phyloP scores from a whole-genome alignment of 2,888 invertebrate genomes.

The Latrodectus hesperus region DNA sequence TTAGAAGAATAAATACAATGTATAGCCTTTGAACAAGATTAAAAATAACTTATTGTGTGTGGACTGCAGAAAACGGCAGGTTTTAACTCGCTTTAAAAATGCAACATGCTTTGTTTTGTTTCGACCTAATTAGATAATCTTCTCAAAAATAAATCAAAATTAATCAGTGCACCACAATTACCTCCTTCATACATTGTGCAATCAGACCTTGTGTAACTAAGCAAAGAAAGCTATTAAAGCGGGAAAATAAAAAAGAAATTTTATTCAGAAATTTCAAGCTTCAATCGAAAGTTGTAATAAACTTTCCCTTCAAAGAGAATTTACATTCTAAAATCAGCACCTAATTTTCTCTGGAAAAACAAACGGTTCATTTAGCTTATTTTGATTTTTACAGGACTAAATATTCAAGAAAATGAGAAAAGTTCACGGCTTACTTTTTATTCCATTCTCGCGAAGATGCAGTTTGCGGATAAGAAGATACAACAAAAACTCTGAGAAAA shows the following conservation, averaged over 20 bases:
- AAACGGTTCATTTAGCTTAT: conserved; percentile 43
- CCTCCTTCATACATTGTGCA: conserved; percentile 20
- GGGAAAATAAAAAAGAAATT: not conserved
- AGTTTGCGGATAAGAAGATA: too few species aligned
- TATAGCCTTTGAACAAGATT: not conserved
- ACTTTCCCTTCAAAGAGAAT: conserved; percentile 31
- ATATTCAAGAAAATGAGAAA: too few species aligned
- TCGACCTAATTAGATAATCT: conserved; percentile 35
- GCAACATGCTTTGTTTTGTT: conserved; percentile 2
- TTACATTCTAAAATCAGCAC: conserved; percentile 47
- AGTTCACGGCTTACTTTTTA: too few species aligned
- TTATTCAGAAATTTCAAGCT: conserved; percentile 18
- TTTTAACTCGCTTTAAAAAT: too few species aligned
- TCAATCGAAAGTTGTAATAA: conserved; percentile 30
- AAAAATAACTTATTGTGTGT: not conserved
- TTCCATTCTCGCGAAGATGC: too few species aligned
- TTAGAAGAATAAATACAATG: not conserved
- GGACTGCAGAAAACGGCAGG: too few species aligned
- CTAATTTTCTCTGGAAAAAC: conserved; percentile 38
- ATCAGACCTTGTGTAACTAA: conserved; percentile 41
- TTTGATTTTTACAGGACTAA: not conserved
- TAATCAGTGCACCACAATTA: conserved; percentile 14
- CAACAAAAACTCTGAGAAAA: too few species aligned
- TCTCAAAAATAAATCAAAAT: conserved; percentile 40
- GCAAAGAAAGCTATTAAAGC: not conserved